Evolutionary conservation across 2,113 vertebrate genomes (phyloP).

Genomic region (Alaudala cheleensis): DNA sequence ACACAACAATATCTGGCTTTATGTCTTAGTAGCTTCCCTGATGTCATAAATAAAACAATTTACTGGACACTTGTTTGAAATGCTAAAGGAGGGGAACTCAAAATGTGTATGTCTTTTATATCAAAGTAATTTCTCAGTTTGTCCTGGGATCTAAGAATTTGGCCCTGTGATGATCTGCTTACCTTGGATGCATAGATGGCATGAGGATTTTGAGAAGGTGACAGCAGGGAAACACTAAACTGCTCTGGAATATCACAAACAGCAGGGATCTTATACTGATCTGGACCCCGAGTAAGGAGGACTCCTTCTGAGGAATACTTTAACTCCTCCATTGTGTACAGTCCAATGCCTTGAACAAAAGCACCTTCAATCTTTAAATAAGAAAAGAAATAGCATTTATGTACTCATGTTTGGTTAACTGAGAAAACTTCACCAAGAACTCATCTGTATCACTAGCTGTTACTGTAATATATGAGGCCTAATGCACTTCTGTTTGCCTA

Average conservation of each 20-base stretch:
- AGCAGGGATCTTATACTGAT: slow-evolving; percentile 86
- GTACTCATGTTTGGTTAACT: neutral
- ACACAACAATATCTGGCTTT: neutral
- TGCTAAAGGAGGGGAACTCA: neutral
- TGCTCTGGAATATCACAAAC: slow-evolving; percentile 83
- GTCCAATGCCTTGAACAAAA: slow-evolving; percentile 84
- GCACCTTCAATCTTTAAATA: slow-evolving; percentile 83
- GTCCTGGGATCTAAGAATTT: neutral
- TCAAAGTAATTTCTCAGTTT: neutral
- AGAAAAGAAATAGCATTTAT: neutral
- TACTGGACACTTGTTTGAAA: neutral
- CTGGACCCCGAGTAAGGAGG: slow-evolving; percentile 78
- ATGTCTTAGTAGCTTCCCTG: neutral
- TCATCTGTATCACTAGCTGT: neutral
- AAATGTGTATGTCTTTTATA: neutral
- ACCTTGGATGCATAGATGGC: slow-evolving; percentile 91
- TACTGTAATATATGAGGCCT: neutral
- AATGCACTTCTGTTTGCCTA: neutral
- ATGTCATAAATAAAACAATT: neutral
- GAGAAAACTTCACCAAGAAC: neutral
- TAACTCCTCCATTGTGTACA: slow-evolving; percentile 85
- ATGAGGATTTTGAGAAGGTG: slow-evolving; percentile 75
- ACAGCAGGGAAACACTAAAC: slow-evolving; percentile 81
- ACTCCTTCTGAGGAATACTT: slow-evolving; percentile 81
- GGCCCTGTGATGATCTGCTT: neutral